Conservation (phyloP, 2,113 vertebrate genomes). For the Thalassoma bifasciatum region DNA sequence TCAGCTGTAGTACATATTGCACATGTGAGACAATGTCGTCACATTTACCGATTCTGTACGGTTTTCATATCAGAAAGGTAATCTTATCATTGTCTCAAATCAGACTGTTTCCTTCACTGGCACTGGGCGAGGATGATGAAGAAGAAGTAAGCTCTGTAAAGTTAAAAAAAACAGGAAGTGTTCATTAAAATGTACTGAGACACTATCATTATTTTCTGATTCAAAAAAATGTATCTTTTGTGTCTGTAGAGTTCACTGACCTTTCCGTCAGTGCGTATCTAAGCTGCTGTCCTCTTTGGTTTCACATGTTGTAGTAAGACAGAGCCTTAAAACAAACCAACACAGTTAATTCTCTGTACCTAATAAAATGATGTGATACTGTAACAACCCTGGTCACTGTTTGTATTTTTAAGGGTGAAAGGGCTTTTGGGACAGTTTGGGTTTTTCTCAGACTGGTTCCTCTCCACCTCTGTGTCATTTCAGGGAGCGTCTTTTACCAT, state of each 20-base stretch:
- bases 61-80: slow-evolving; percentile 9
- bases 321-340: slow-evolving; percentile 42
- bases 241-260: slow-evolving; percentile 41
- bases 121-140: slow-evolving; percentile 21
- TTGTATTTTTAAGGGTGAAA: background rate
- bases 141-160: slow-evolving; percentile 37
- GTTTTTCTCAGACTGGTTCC: no score
- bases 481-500: no score
- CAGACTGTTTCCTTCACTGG: slow-evolving; percentile 26
- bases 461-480: no score
- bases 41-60: slow-evolving; percentile 31
- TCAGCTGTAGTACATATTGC: slow-evolving; percentile 38
- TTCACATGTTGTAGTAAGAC: slow-evolving; percentile 40
- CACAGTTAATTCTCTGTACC: slow-evolving; percentile 55
- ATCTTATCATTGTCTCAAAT: slow-evolving; percentile 40
- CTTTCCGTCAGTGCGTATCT: slow-evolving; percentile 28
- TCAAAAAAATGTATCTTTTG: slow-evolving; percentile 26
- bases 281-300: slow-evolving; percentile 48
- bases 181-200: slow-evolving; percentile 34
- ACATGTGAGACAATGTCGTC: slow-evolving; percentile 32
- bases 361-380: slow-evolving; percentile 70
- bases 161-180: slow-evolving; percentile 15
- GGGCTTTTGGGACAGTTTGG: background rate
- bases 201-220: slow-evolving; percentile 29
- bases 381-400: background rate